Evolutionary conservation across 2,113 vertebrate species (phyloP).

Genomic region (Eptatretus burgeri): DNA sequence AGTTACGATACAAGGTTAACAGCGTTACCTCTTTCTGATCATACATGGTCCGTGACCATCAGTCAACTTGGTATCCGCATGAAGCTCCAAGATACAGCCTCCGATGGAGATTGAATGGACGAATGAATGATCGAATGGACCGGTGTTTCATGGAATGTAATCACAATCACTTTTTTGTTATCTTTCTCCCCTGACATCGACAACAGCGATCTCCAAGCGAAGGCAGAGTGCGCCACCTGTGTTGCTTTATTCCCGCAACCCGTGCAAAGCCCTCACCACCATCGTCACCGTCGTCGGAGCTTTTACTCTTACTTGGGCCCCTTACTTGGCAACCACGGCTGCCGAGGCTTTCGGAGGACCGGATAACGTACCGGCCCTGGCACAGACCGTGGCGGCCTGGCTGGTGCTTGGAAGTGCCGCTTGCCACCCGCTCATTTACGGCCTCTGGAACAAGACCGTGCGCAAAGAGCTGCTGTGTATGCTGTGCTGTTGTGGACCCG

Average conservation of each 20-base stretch:
- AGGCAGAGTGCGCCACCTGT: neutral
- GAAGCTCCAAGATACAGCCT: too few relatives aligned
- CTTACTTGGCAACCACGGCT: slow-evolving; percentile 57
- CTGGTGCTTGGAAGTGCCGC: slow-evolving; percentile 63
- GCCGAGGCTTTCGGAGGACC: slow-evolving; percentile 64
- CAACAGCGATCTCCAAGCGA: slow-evolving; percentile 1
- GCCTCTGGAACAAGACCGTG: slow-evolving; percentile 92
- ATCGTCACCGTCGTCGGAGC: slow-evolving; percentile 78
- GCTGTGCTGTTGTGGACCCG: slow-evolving; percentile 42
- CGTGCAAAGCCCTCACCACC: slow-evolving; percentile 79
- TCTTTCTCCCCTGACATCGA: too few relatives aligned
- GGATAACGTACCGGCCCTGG: slow-evolving; percentile 35
- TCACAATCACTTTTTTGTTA: too few relatives aligned
- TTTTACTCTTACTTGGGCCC: slow-evolving; percentile 65
- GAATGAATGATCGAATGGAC: too few relatives aligned
- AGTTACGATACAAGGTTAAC: too few relatives aligned
- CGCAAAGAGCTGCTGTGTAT: slow-evolving; percentile 77
- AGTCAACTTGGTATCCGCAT: too few relatives aligned
- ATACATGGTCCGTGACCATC: too few relatives aligned
- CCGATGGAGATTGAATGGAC: too few relatives aligned
- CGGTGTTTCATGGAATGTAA: too few relatives aligned
- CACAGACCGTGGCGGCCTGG: slow-evolving; percentile 76
- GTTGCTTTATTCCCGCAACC: slow-evolving; percentile 57
- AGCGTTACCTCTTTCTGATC: too few relatives aligned
- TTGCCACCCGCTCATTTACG: slow-evolving; percentile 82